Conservation (phyloP, 2,113 vertebrate species). For the Sphaerodactylus townsendi region DNA sequence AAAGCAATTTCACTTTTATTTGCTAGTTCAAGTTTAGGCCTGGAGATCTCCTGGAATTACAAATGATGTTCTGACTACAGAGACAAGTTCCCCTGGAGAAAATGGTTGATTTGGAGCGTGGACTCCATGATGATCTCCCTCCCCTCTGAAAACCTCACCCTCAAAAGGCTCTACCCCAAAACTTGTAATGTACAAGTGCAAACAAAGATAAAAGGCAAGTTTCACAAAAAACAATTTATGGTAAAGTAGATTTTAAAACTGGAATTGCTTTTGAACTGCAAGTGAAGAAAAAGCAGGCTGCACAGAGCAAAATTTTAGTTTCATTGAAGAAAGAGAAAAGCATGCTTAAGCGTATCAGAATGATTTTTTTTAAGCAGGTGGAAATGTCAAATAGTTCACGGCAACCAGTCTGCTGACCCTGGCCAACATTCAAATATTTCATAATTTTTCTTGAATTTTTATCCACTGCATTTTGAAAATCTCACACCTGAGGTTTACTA, state of each 20-base stretch:
- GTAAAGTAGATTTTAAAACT: constrained; percentile 12
- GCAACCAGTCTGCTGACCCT: not conserved
- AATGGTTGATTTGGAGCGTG: too few species aligned
- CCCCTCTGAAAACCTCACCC: too few species aligned
- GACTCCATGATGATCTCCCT: too few species aligned
- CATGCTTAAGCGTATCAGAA: constrained; percentile 34
- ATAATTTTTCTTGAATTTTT: constrained; percentile 5
- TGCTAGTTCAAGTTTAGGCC: not conserved
- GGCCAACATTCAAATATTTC: constrained; percentile 35
- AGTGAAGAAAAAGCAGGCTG: constrained; percentile 37
- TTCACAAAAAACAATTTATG: not conserved
- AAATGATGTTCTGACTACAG: too few species aligned
- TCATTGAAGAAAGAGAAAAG: constrained; percentile 33
- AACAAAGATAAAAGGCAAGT: constrained; percentile 25
- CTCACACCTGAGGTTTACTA: not conserved
- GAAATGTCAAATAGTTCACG: constrained; percentile 24
- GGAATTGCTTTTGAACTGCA: constrained; percentile 17
- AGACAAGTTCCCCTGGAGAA: too few species aligned
- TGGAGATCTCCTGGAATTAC: too few species aligned
- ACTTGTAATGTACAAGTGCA: not conserved
- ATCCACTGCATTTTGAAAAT: not conserved
- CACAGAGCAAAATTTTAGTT: constrained; percentile 3
- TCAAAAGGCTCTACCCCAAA: too few species aligned
- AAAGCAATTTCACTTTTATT: not conserved
- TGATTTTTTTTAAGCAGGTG: constrained; percentile 13